Evolutionary conservation across 2,888 invertebrate species (phyloP).

Genomic region (Torymus auratus): DNA sequence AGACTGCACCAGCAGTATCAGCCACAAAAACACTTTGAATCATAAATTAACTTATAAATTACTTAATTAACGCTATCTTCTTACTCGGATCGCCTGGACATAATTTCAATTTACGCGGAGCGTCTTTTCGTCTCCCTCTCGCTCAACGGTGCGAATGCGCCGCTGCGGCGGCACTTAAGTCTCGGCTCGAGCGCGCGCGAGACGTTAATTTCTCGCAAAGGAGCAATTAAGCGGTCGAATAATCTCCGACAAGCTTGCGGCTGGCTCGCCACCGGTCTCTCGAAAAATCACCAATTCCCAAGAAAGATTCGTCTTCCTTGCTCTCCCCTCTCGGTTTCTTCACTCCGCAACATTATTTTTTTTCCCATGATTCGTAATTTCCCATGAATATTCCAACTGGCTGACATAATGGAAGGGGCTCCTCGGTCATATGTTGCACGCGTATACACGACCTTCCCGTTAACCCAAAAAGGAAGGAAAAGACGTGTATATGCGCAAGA

Average conservation of each 20-base stretch:
- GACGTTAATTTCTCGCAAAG: constrained; percentile 2
- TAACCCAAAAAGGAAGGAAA: constrained; percentile 65
- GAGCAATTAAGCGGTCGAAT: constrained; percentile 9
- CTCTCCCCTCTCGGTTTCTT: background rate
- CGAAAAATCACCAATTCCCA: no score
- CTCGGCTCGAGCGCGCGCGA: background rate
- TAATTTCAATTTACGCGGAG: no score
- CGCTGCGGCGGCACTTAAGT: background rate
- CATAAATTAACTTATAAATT: no score
- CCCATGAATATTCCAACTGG: constrained; percentile 70
- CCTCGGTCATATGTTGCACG: constrained; percentile 69
- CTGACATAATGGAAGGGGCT: constrained; percentile 72
- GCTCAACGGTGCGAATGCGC: no score
- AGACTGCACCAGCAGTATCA: no score
- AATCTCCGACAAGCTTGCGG: background rate
- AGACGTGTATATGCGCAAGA: constrained; percentile 64
- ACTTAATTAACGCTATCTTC: no score
- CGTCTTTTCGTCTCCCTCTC: no score
- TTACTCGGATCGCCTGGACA: no score
- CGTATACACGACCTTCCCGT: constrained; percentile 68
- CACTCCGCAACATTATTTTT: constrained; percentile 1
- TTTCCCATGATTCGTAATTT: constrained; percentile 71
- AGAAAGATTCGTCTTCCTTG: constrained; percentile 7
- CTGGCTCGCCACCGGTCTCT: no score
- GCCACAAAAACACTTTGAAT: no score